Percentiles rank a stretch among this genome's conserved stretches.
These are phyloP conservation scores for Dasypogon diadema DNA, from an alignment of 2,888 invertebrate species.

Conservation along the genomic window DNA sequence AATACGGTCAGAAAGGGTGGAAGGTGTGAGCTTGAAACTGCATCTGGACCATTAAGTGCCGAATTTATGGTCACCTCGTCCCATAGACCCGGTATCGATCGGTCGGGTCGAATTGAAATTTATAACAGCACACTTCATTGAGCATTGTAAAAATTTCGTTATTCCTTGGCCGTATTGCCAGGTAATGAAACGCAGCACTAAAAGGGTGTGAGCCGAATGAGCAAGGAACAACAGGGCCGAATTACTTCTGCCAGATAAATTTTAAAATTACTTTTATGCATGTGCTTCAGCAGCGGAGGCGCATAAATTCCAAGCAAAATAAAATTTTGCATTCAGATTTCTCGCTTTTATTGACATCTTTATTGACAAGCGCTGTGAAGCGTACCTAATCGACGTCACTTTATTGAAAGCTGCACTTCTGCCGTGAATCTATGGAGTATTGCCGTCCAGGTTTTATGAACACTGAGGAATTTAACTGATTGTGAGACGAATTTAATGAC, in stretches of 20 bases:
- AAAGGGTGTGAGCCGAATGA: constrained; percentile 39
- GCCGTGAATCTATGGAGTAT: not conserved
- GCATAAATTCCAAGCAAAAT: constrained; percentile 24
- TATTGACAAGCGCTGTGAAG: constrained; percentile 47
- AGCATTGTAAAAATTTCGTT: constrained; percentile 53
- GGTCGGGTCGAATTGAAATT: constrained; percentile 52
- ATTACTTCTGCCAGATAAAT: constrained; percentile 51
- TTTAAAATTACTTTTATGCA: constrained; percentile 47
- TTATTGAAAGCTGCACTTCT: constrained; percentile 48
- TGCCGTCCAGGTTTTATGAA: constrained; percentile 13
- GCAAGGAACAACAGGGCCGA: constrained; percentile 23
- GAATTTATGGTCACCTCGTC: constrained; percentile 64
- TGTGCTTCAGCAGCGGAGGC: constrained; percentile 14
- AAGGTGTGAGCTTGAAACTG: constrained; percentile 53
- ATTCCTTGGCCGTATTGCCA: constrained; percentile 5
- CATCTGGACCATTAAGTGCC: constrained; percentile 66
- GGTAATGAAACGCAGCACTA: constrained; percentile 35
- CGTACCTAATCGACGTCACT: constrained; percentile 50
- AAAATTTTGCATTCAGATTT: constrained; percentile 49
- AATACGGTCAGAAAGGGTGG: constrained; percentile 50
- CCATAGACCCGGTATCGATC: constrained; percentile 36
- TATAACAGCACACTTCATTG: constrained; percentile 55
- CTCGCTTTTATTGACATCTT: constrained; percentile 52
- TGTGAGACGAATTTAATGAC: constrained; percentile 41
- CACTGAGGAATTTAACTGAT: constrained; percentile 22